Percentiles rank a stretch among this genome's conserved stretches.
Evolutionary conservation across 37 sponge, comb jelly and placozoan genomes (phyloP).

Genomic region (Dysidea cf. avara): DNA sequence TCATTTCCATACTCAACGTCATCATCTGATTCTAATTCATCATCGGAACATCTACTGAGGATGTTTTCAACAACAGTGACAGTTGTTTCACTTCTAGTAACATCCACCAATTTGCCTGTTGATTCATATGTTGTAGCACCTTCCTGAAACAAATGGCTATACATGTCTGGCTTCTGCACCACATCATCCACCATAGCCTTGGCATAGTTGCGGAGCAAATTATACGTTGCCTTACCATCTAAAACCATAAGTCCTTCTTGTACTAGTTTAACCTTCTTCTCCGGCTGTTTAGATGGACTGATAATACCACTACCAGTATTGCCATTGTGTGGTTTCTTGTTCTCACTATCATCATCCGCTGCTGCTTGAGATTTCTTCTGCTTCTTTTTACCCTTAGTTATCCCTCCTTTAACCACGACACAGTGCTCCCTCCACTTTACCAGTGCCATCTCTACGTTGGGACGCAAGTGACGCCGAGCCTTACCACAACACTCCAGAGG

Average conservation of each 20-base stretch:
- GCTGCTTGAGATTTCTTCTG: conserved; percentile 1
- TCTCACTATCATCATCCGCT: neutral
- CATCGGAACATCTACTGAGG: too few species aligned
- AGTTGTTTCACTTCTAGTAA: too few species aligned
- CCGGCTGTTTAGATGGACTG: neutral
- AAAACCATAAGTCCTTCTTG: neutral
- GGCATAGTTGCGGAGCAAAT: neutral
- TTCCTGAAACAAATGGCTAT: too few species aligned
- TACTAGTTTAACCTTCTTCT: neutral
- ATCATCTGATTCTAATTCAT: neutral
- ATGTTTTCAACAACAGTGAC: too few species aligned
- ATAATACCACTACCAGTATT: neutral
- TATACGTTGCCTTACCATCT: neutral
- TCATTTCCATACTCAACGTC: neutral
- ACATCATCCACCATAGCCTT: neutral
- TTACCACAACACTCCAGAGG: conserved; percentile 30
- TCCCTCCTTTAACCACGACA: neutral
- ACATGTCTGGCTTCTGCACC: neutral
- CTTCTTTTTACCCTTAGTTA: conserved; percentile 18
- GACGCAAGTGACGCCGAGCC: neutral
- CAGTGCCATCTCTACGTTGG: neutral
- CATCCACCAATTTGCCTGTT: too few species aligned
- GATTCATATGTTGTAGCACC: too few species aligned
- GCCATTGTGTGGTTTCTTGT: neutral
- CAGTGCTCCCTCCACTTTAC: too few species aligned